phyloP scores from a whole-genome alignment of 2,113 vertebrate species.

The Mystacornis crossleyi region DNA sequence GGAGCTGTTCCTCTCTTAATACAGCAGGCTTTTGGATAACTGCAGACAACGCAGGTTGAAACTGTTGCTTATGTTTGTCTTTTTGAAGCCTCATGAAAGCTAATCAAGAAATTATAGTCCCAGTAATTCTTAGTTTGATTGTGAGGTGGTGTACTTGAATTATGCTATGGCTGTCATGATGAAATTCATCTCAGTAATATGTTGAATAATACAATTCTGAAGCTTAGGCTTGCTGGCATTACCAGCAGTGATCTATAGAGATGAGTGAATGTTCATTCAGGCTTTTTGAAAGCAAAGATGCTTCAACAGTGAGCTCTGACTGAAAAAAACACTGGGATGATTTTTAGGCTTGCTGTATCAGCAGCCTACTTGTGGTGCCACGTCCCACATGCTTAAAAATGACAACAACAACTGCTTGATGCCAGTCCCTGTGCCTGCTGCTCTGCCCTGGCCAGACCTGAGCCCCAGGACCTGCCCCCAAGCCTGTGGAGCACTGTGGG shows the following conservation, averaged over 20 bases:
- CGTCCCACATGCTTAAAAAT: background rate
- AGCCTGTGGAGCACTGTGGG: accelerated
- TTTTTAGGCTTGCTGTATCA: background rate
- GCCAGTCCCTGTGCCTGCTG: background rate
- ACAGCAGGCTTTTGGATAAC: background rate
- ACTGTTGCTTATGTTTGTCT: background rate
- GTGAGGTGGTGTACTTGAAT: background rate
- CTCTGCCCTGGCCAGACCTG: background rate
- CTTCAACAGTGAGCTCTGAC: background rate
- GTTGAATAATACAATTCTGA: background rate
- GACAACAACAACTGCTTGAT: background rate
- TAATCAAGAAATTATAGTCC: background rate
- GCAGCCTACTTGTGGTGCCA: accelerated
- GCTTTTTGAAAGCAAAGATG: background rate
- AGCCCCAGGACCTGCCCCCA: no score
- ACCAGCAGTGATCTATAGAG: background rate
- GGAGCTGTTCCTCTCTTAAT: background rate
- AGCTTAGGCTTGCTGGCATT: background rate
- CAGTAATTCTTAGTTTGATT: background rate
- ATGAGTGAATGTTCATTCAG: background rate
- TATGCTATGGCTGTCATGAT: background rate
- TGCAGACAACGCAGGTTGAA: background rate
- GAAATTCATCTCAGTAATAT: background rate
- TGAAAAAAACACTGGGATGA: background rate
- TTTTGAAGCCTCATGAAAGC: background rate